A percentile compares a stretch with the other conserved stretches of the same genome.
Conservation (phyloP, 37 sponge, comb jelly and placozoan genomes). For the Cladorhizidae sp. region DNA sequence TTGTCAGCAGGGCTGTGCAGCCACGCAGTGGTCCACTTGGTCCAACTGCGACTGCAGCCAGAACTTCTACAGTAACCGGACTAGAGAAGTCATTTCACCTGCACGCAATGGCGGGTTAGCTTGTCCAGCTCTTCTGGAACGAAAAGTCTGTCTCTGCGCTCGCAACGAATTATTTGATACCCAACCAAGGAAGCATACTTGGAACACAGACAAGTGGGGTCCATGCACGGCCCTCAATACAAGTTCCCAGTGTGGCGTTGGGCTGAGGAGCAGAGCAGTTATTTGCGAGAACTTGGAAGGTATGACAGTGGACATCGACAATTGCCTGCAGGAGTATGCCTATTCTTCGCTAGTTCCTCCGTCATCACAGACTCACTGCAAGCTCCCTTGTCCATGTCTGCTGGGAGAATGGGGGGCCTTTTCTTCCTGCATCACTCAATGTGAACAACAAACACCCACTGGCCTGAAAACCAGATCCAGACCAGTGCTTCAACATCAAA, state of each 20-base stretch:
- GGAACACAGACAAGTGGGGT: conserved; percentile 17
- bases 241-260: conserved; percentile 15
- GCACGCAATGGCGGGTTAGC: conserved; percentile 7
- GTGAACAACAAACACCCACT: not conserved
- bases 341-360: conserved; percentile 27
- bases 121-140: conserved; percentile 24
- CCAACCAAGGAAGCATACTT: conserved; percentile 16
- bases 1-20: conserved; percentile 42
- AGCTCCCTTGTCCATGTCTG: conserved; percentile 31
- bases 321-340: conserved; percentile 25
- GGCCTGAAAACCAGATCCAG: not conserved
- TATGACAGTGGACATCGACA: not conserved
- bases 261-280: conserved; percentile 15
- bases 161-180: not conserved
- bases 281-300: conserved; percentile 23
- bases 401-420: conserved; percentile 23
- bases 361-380: not conserved
- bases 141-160: not conserved
- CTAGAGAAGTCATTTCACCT: conserved; percentile 18
- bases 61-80: conserved; percentile 6
- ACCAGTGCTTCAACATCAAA: conserved; percentile 5
- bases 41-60: conserved; percentile 16
- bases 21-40: conserved; percentile 42
- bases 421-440: not conserved
- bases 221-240: not conserved